These are phyloP conservation scores for Hesperophylax magnus DNA, from an alignment of 1,140 invertebrate species.

Conservation along the genomic window DNA sequence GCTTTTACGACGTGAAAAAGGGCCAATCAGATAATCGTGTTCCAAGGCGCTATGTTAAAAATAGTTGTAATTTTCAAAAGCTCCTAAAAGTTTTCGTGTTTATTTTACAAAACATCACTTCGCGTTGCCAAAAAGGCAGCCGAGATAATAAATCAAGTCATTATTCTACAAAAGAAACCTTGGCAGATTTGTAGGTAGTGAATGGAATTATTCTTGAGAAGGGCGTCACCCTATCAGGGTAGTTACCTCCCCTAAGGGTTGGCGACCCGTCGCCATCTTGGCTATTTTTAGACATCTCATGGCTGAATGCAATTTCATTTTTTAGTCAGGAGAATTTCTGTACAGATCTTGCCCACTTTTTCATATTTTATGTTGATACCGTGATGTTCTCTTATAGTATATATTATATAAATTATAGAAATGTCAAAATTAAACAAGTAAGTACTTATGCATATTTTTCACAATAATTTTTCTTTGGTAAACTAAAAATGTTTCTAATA, in stretches of 20 bases:
- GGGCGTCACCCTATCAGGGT: constrained; percentile 24
- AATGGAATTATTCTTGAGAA: constrained; percentile 23
- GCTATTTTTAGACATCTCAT: constrained; percentile 26
- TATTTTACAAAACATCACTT: not conserved
- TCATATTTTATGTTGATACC: too few relatives aligned
- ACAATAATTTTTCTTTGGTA: too few relatives aligned
- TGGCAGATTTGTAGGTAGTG: not conserved
- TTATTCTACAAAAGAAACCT: constrained; percentile 6
- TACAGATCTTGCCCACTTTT: not conserved
- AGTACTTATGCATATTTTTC: too few relatives aligned
- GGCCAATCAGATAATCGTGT: too few relatives aligned
- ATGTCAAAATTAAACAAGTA: too few relatives aligned
- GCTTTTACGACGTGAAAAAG: too few relatives aligned
- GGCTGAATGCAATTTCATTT: constrained; percentile 18
- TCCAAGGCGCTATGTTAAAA: too few relatives aligned
- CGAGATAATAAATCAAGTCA: not conserved
- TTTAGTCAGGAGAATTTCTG: not conserved
- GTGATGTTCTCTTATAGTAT: too few relatives aligned
- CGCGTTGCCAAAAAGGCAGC: not conserved
- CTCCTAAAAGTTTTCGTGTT: not conserved
- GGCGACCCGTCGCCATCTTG: constrained; percentile 35
- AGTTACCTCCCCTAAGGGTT: constrained; percentile 31
- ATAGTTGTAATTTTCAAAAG: not conserved
- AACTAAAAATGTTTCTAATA: too few relatives aligned
- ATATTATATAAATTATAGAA: too few relatives aligned